Percentiles rank a stretch among this genome's conserved stretches.
These are phyloP conservation scores for Chionoecetes opilio DNA, from an alignment of 1,140 invertebrate species.

Conservation along the genomic window DNA sequence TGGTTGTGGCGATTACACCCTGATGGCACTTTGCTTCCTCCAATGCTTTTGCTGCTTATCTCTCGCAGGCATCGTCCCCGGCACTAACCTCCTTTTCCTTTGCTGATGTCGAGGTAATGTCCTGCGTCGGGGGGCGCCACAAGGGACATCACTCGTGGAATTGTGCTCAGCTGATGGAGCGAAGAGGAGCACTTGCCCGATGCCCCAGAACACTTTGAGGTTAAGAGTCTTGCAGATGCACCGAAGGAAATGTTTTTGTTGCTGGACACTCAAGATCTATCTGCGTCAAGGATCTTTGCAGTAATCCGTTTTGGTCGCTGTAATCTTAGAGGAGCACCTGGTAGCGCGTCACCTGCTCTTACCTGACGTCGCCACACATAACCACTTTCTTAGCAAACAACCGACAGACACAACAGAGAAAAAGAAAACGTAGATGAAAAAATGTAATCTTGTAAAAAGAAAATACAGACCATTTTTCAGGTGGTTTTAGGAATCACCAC, in stretches of 20 bases:
- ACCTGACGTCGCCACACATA: background rate
- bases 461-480: background rate
- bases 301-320: background rate
- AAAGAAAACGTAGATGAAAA: background rate
- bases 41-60: constrained; percentile 36
- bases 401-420: background rate
- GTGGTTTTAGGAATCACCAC: background rate
- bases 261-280: background rate
- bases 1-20: background rate
- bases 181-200: background rate
- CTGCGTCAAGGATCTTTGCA: background rate
- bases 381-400: background rate
- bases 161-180: constrained; percentile 1
- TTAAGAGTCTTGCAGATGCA: background rate
- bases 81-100: background rate
- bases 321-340: background rate
- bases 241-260: background rate
- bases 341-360: background rate
- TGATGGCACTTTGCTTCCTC: background rate
- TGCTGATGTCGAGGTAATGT: background rate
- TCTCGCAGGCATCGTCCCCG: constrained; percentile 29
- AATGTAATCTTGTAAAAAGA: background rate
- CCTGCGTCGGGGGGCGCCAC: background rate
- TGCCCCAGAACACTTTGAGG: background rate
- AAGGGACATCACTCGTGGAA: background rate